Evolutionary conservation across 2,113 vertebrate genomes (phyloP).

Genomic region (Pollimyrus isidori): DNA sequence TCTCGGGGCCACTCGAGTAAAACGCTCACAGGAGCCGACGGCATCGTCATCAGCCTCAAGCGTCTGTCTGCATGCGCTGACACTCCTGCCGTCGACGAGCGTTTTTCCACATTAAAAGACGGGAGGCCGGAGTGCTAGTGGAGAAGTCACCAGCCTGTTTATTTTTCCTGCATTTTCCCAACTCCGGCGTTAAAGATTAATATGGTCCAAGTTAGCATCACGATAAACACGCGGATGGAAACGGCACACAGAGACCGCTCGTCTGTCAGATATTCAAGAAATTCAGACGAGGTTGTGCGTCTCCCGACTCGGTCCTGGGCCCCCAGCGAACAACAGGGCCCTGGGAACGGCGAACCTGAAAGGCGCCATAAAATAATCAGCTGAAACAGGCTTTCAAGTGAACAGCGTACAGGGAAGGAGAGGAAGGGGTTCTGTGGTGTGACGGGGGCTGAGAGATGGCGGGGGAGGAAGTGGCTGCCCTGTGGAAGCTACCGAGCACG

Average conservation of each 20-base stretch:
- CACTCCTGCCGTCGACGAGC: neutral
- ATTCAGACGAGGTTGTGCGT: neutral
- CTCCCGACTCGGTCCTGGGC: neutral
- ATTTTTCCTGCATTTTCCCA: neutral
- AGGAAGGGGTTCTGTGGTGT: neutral
- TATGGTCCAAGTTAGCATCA: neutral
- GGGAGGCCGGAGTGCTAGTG: neutral
- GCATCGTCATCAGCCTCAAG: neutral
- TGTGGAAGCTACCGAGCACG: neutral
- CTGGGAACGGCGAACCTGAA: neutral
- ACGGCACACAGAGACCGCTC: neutral
- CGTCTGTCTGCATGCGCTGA: neutral
- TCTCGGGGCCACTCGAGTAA: neutral
- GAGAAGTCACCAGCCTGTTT: slow-evolving; percentile 3
- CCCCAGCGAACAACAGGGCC: neutral
- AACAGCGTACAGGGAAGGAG: neutral
- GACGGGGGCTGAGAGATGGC: neutral
- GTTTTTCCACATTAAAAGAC: neutral
- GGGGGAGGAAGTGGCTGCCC: neutral
- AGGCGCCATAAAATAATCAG: neutral
- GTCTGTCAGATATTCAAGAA: neutral
- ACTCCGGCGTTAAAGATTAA: slow-evolving; percentile 15
- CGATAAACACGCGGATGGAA: slow-evolving; percentile 5
- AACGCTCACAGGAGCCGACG: neutral
- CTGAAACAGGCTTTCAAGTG: neutral